Evolutionary conservation across 2,888 invertebrate genomes (phyloP).

Genomic region (Drosophila picticornis): DNA sequence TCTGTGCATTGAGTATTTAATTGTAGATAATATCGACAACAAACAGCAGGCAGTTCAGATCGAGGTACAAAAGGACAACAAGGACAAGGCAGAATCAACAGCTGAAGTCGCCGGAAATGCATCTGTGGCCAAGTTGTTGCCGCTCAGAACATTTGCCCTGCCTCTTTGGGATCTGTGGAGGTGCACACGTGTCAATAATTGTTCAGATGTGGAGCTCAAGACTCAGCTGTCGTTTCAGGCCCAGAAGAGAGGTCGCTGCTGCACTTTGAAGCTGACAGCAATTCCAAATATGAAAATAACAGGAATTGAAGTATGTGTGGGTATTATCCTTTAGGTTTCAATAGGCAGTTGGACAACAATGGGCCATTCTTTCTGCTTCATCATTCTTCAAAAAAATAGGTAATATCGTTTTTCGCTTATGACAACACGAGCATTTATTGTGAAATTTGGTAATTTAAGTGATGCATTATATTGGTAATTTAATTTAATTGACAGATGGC

Average conservation of each 20-base stretch:
- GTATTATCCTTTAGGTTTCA: background rate
- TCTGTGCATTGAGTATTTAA: constrained; percentile 81
- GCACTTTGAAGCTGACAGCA: background rate
- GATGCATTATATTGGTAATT: background rate
- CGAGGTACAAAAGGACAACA: constrained; percentile 17
- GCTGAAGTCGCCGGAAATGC: constrained; percentile 77
- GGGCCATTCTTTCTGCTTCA: background rate
- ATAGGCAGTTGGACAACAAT: background rate
- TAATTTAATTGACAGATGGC: background rate
- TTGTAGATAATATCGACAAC: constrained; percentile 81
- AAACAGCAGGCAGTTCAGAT: constrained; percentile 46
- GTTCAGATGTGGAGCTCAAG: constrained; percentile 62
- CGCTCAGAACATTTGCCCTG: constrained; percentile 21
- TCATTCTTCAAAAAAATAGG: background rate
- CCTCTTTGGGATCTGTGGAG: constrained; percentile 53
- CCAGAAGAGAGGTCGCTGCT: constrained; percentile 1
- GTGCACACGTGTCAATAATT: constrained; percentile 77
- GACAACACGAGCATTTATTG: background rate
- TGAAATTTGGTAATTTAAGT: background rate
- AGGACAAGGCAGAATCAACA: constrained; percentile 55
- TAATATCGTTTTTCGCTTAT: background rate
- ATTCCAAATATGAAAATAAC: constrained; percentile 1
- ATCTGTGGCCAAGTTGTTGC: constrained; percentile 52
- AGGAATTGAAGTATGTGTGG: constrained; percentile 2
- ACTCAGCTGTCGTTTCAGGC: constrained; percentile 60